Evolutionary conservation across 1,140 invertebrate species (phyloP).

Genomic region (Lineus longissimus): DNA sequence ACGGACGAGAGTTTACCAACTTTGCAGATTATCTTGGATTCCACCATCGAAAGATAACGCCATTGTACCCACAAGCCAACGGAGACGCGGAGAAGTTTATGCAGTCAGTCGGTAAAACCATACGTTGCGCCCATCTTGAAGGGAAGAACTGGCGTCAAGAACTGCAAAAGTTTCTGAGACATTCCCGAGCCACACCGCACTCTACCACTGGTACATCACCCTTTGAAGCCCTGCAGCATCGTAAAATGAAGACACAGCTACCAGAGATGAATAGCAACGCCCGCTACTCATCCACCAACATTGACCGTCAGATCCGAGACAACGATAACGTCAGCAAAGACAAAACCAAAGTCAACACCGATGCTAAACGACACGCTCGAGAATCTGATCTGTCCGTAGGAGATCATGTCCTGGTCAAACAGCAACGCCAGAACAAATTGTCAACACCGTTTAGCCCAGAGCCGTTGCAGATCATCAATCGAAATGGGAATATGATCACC

Average conservation of each 20-base stretch:
- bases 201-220: conserved; percentile 16
- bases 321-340: conserved; percentile 7
- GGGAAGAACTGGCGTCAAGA: conserved; percentile 16
- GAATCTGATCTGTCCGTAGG: conserved; percentile 4
- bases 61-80: conserved; percentile 14
- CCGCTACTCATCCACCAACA: neutral
- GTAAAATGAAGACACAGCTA: conserved; percentile 23
- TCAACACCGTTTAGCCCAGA: conserved; percentile 10
- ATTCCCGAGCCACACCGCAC: conserved; percentile 17
- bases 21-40: conserved; percentile 15
- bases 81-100: conserved; percentile 20
- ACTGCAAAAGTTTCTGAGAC: conserved; percentile 14
- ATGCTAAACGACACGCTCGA: conserved; percentile 13
- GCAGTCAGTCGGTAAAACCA: conserved; percentile 16
- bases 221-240: conserved; percentile 19
- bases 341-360: conserved; percentile 18
- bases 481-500: conserved; percentile 16
- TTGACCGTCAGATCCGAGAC: neutral
- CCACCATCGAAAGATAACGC: conserved; percentile 13
- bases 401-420: conserved; percentile 18
- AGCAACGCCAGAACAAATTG: conserved; percentile 16
- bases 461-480: conserved; percentile 17
- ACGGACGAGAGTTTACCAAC: conserved; percentile 13
- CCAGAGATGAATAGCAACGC: conserved; percentile 9
- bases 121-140: conserved; percentile 15